Evolutionary conservation across 2,113 vertebrate species (phyloP).

Genomic region (Sisor rabdophorus): DNA sequence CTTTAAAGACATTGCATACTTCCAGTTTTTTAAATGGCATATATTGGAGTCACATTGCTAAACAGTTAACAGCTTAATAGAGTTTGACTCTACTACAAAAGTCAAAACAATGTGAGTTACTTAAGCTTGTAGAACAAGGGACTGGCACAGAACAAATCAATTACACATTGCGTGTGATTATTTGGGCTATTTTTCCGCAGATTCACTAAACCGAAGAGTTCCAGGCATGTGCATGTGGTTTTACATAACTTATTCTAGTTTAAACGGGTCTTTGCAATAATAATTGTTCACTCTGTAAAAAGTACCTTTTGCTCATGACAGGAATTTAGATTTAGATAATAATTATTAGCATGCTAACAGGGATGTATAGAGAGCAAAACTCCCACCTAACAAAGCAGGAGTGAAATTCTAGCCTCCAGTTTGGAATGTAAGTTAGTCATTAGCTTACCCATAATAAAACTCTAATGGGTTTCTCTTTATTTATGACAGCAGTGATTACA

Average conservation of each 20-base stretch:
- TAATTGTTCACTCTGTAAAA: constrained; percentile 26
- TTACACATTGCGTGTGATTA: not conserved
- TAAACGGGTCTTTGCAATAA: constrained; percentile 15
- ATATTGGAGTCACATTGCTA: constrained; percentile 24
- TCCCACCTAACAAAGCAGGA: constrained; percentile 18
- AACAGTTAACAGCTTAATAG: constrained; percentile 36
- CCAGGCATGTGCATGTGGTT: not conserved
- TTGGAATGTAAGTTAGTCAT: constrained; percentile 53
- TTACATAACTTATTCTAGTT: constrained; percentile 8
- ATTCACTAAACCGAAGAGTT: constrained; percentile 1
- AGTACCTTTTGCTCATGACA: constrained; percentile 12
- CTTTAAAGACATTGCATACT: not conserved
- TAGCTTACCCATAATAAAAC: constrained; percentile 60
- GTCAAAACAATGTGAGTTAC: constrained; percentile 34
- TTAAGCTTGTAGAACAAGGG: constrained; percentile 47
- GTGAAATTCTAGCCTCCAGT: constrained; percentile 16
- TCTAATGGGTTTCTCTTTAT: constrained; percentile 60
- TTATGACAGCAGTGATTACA: constrained; percentile 67
- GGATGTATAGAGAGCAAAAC: constrained; percentile 17
- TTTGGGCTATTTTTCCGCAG: constrained; percentile 22
- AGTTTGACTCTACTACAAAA: constrained; percentile 48
- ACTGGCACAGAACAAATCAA: constrained; percentile 38
- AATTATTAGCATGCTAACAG: constrained; percentile 23
- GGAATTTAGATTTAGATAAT: constrained; percentile 33
- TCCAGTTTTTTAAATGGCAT: not conserved